Base-by-base conservation (phyloP, 2,888 invertebrate genomes). In the Euzetes globulus region DNA sequence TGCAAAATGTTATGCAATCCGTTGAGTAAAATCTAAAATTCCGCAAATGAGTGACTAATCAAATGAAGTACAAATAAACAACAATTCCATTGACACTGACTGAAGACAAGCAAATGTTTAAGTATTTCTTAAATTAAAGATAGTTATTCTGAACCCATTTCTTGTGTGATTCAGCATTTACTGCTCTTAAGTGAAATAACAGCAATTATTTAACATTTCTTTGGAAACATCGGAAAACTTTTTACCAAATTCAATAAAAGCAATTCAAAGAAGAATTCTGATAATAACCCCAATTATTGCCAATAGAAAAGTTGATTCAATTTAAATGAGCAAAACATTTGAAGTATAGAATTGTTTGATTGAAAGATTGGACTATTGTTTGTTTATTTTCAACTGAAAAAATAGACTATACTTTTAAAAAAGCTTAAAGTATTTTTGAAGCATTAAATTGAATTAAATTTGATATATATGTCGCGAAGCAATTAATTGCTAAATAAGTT, bases 51-150 rank as follows among this genome's bases (percentile, higher is more conserved):
- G 25, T 58, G 11, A 27, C 22, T 58, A 22, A 58, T 58, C 58
- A 58, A 58, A 27, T 27, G 58, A 58, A 58, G 27, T 58, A 58
- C 22, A 58, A 58, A 58, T 58, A 58, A 58, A 58, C 58, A 58
- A 27, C 27, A 15, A 58, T 19, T 58, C 25, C 58, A 58, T 58
- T 58, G 58, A 58, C 58, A 58, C 58, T 58, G 25, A 58, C 15
- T 58, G 19, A 15, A 41, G 41, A 41, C 41, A 33, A 33, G 9
- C 33, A 41, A 41, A 41, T 41, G 41, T 41, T 41, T 41, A 19
- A 52, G 22, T 19, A 22, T 52, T 52, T 52, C 22, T 19, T 52
- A 58, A 58, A 58, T 25, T 22, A 13, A 19, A 58, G 15, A 58
- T 25, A 58, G 27, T 9, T 13, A 58, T 27, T 58, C 19, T 27